Evolutionary conservation across 2,113 vertebrate genomes (phyloP).

Genomic region (Coreoperca whiteheadi): DNA sequence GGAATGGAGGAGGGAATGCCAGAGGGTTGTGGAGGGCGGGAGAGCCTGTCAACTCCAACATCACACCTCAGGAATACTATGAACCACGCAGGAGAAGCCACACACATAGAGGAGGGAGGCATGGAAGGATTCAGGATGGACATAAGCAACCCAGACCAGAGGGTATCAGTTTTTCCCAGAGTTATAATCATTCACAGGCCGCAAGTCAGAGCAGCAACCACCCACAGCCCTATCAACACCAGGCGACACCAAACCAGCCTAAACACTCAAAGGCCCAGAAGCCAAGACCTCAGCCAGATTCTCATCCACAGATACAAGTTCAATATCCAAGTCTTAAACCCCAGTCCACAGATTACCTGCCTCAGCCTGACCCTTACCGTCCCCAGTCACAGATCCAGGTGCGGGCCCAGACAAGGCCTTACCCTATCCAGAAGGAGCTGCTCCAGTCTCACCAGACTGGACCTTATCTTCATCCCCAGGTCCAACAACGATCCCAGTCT

Average conservation of each 20-base stretch:
- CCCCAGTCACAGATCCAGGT: slow-evolving; percentile 31
- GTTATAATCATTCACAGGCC: not conserved
- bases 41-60: slow-evolving; percentile 5
- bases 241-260: slow-evolving; percentile 23
- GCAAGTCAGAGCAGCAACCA: not conserved
- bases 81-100: slow-evolving; percentile 8
- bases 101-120: slow-evolving; percentile 42
- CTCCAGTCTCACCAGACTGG: not conserved
- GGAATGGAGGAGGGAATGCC: not conserved
- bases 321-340: slow-evolving; percentile 13
- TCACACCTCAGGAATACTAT: slow-evolving; percentile 24
- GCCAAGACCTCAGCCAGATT: slow-evolving; percentile 10
- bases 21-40: not conserved
- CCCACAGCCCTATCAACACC: not conserved
- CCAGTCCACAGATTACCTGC: not conserved
- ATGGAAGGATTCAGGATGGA: slow-evolving; percentile 20
- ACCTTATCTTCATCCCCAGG: not conserved
- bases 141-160: slow-evolving; percentile 9
- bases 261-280: slow-evolving; percentile 34
- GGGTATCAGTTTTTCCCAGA: not conserved
- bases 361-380: not conserved
- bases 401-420: not conserved
- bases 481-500: not conserved
- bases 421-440: slow-evolving; percentile 18
- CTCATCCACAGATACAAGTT: not conserved